These are phyloP conservation scores for Homalodisca vitripennis DNA, from an alignment of 1,140 invertebrate species.

Conservation along the genomic window DNA sequence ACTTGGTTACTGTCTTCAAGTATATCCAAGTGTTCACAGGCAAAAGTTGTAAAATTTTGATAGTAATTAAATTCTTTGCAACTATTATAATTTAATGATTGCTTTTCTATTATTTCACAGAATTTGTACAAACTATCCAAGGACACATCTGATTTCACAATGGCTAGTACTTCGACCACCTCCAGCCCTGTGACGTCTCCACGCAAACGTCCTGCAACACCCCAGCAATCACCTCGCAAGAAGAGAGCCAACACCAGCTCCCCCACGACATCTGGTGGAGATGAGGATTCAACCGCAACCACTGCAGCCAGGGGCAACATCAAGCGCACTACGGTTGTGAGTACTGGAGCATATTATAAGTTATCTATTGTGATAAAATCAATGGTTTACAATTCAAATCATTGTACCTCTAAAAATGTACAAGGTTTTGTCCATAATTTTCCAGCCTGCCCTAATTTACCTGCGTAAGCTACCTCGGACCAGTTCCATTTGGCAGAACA, in stretches of 20 bases:
- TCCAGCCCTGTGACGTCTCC: conserved; percentile 22
- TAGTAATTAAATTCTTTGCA: too few relatives aligned
- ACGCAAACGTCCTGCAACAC: conserved; percentile 3
- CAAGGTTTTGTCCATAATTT: too few relatives aligned
- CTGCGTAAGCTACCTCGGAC: too few relatives aligned
- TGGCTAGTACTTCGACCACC: background rate
- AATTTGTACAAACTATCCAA: conserved; percentile 36
- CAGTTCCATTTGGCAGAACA: too few relatives aligned
- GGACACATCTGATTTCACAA: conserved; percentile 36
- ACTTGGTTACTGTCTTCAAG: too few relatives aligned
- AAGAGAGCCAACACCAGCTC: background rate
- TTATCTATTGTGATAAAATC: background rate
- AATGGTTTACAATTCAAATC: background rate
- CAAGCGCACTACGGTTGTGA: background rate
- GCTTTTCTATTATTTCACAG: conserved; percentile 22
- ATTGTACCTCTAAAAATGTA: background rate
- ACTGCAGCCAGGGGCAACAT: background rate
- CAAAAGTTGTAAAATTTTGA: too few relatives aligned
- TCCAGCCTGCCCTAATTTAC: too few relatives aligned
- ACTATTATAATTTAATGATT: too few relatives aligned
- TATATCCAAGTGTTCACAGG: too few relatives aligned
- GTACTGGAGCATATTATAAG: background rate
- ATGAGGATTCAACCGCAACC: background rate
- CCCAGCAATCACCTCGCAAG: background rate
- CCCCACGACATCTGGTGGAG: background rate